Evolutionary conservation across 2,888 invertebrate species (phyloP), one percentile per base, ranked within the genome.

Genomic region (Orchesellides sinensis): DNA sequence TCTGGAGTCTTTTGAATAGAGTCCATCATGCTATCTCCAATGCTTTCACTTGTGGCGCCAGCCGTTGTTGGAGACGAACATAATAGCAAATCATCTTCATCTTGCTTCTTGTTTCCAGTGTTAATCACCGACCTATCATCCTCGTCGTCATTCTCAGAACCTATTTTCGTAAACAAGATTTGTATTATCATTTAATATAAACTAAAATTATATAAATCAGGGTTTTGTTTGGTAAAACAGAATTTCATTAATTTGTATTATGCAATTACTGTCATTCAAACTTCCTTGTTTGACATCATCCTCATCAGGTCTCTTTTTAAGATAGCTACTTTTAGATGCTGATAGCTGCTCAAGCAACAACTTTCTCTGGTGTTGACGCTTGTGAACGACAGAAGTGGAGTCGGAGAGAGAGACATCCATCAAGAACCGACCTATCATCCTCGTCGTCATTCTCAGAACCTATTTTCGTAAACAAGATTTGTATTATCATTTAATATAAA

Each of bases 21-120:
- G 70, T 87, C 87, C 85, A 86, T 85, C 52, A 86, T 35, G 63
- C 86, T 86, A 65, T 87, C 87, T 10, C 82, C 86, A 14, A 85
- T 49, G 27, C 85, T 86, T 74, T 83, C 69, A 75, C 75, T 75
- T 75, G 69, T 82, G 59, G 70, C 75, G 40, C 40, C 2, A 40
- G 40, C 40, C 4, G 70, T 40, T 2, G 72, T 66, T 52, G 72
- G 17, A 14, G 70, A 40, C 14, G 78, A 69, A 14, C 49, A 78
- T 21, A 14, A 65, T 21, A 14, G 63, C 23, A 29, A 21, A n/a
- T 80, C 63, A 81, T 79, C 79, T 21, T 35, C 73, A 77, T 29
- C 29, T 21, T 47, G 40, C 29, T 25, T 23, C 29, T 77, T 19
- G 56, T 52, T 52, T 66, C 27, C n/a, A 5, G 14, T 45, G 19